Conservation (phyloP, 2,113 vertebrate genomes). For the Oreotrochilus melanogaster region DNA sequence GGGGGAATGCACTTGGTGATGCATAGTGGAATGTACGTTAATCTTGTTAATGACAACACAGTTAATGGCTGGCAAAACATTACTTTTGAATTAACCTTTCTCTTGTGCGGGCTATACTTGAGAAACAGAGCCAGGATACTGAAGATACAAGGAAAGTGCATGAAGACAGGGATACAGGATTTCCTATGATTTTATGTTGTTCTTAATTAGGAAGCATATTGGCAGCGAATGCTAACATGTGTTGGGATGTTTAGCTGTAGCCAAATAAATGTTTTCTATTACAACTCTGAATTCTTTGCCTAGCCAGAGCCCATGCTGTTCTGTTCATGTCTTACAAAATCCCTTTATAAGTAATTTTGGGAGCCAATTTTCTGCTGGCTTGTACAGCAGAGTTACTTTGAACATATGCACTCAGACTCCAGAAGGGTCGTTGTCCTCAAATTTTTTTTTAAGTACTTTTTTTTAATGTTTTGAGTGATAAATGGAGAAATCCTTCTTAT, state of each 20-base stretch:
- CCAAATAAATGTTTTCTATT: slow-evolving; percentile 97
- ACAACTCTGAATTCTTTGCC: slow-evolving; percentile 85
- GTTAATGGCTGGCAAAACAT: slow-evolving; percentile 80
- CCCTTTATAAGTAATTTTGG: slow-evolving; percentile 87
- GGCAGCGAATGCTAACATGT: slow-evolving; percentile 91
- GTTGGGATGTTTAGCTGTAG: slow-evolving; percentile 87
- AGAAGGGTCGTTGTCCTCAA: slow-evolving; percentile 69
- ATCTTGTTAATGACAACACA: slow-evolving; percentile 79
- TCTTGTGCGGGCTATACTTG: slow-evolving; percentile 61
- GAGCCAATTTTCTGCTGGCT: slow-evolving; percentile 87
- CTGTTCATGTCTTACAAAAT: slow-evolving; percentile 86
- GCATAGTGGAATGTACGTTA: slow-evolving; percentile 78
- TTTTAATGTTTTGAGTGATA: slow-evolving; percentile 10
- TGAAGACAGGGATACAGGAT: slow-evolving; percentile 83
- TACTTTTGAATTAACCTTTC: slow-evolving; percentile 77
- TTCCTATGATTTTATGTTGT: slow-evolving; percentile 90
- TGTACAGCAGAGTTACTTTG: slow-evolving; percentile 73
- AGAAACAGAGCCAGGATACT: slow-evolving; percentile 69
- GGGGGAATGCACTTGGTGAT: slow-evolving; percentile 69
- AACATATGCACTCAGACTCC: slow-evolving; percentile 67
- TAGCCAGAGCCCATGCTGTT: slow-evolving; percentile 87
- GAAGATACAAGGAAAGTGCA: slow-evolving; percentile 73
- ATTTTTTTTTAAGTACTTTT: not conserved
- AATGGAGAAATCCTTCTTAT: slow-evolving; percentile 22
- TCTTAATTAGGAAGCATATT: slow-evolving; percentile 90